Conservation (phyloP, 2,888 invertebrate genomes). For the Catocala sponsa region DNA sequence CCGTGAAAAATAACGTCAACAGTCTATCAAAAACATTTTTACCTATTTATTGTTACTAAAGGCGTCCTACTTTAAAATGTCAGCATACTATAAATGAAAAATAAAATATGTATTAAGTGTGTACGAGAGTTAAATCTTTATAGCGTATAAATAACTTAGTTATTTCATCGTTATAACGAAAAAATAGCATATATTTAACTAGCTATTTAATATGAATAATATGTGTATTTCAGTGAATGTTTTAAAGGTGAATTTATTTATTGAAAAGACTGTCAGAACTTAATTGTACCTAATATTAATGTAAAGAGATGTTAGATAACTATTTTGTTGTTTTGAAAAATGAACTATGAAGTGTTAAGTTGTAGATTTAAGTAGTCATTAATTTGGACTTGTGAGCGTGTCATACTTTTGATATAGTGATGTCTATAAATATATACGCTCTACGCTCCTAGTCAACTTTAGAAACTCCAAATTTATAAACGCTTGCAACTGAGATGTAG, state of each 20-base stretch:
- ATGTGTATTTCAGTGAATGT: constrained; percentile 47
- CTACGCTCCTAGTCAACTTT: constrained; percentile 24
- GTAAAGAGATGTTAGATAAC: constrained; percentile 45
- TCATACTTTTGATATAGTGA: constrained; percentile 3
- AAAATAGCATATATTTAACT: constrained; percentile 23
- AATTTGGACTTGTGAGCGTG: constrained; percentile 18
- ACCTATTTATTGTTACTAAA: constrained; percentile 41
- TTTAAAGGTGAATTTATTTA: constrained; percentile 59
- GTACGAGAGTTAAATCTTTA: constrained; percentile 26
- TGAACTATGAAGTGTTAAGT: constrained; percentile 33
- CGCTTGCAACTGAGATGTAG: constrained; percentile 33
- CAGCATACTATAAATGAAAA: constrained; percentile 10
- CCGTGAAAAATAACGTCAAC: constrained; percentile 25
- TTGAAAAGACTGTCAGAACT: constrained; percentile 66
- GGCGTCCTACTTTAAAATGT: constrained; percentile 38
- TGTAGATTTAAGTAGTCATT: constrained; percentile 31
- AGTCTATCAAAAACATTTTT: constrained; percentile 19
- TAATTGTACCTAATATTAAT: constrained; percentile 51
- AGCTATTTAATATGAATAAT: constrained; percentile 35
- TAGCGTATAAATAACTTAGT: constrained; percentile 41
- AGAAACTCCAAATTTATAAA: constrained; percentile 36
- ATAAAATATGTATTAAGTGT: constrained; percentile 28
- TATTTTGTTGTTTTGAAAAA: constrained; percentile 42
- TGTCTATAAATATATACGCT: constrained; percentile 13
- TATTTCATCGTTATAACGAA: constrained; percentile 33